Evolutionary conservation across 2,888 invertebrate species (phyloP).

Genomic region (Tribolium freemani): DNA sequence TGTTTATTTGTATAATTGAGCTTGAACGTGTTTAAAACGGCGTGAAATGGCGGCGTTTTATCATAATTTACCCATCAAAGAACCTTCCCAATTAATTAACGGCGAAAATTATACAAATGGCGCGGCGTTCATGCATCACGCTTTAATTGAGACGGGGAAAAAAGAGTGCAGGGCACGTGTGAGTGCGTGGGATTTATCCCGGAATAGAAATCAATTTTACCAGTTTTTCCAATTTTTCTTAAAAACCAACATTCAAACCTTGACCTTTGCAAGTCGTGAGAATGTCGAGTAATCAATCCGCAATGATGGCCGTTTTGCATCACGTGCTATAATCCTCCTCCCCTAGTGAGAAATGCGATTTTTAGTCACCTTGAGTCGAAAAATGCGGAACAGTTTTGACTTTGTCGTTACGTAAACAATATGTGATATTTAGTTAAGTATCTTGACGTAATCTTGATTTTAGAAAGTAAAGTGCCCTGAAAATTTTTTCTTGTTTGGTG

Average conservation of each 20-base stretch:
- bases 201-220: neutral
- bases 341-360: neutral
- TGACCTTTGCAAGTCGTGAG: conserved; percentile 21
- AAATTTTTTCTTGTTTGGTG: conserved; percentile 1
- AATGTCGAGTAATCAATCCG: conserved; percentile 14
- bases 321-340: neutral
- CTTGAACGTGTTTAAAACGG: conserved; percentile 26
- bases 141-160: conserved; percentile 11
- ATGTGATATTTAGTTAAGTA: neutral
- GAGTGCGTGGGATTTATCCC: conserved; percentile 3
- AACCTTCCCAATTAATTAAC: conserved; percentile 22
- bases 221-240: neutral
- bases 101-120: conserved; percentile 11
- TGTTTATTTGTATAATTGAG: conserved; percentile 35
- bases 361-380: neutral
- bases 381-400: conserved; percentile 7
- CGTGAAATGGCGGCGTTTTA: conserved; percentile 32
- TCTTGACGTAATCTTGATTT: conserved; percentile 5
- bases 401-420: conserved; percentile 1
- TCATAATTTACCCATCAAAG: conserved; percentile 32
- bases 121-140: neutral
- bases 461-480: conserved; percentile 14
- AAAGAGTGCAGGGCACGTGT: neutral
- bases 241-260: conserved; percentile 3
- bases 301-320: neutral